phyloP scores from a whole-genome alignment of 2,888 invertebrate species.

The Phaonia tiefii region DNA sequence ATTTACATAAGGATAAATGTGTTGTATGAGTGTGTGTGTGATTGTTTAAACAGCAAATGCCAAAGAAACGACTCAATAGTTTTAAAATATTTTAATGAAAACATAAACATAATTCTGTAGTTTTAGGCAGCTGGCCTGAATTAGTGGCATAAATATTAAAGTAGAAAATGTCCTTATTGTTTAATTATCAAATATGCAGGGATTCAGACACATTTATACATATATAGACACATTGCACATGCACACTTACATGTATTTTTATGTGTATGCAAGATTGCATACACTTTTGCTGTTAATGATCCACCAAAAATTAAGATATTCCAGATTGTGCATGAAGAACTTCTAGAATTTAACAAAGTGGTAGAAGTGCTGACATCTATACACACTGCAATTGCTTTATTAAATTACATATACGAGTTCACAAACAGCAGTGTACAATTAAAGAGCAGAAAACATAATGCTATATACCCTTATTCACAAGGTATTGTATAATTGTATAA shows the following conservation, averaged over 20 bases:
- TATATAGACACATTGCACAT: neutral
- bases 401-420: neutral
- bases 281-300: constrained; percentile 39
- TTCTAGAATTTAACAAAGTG: constrained; percentile 16
- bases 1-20: too few species aligned
- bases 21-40: constrained; percentile 4
- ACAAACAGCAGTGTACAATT: constrained; percentile 3
- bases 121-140: constrained; percentile 28
- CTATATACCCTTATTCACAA: too few species aligned
- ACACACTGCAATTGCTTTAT: neutral
- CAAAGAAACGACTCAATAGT: too few species aligned
- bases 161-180: constrained; percentile 44
- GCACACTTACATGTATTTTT: neutral
- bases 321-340: neutral
- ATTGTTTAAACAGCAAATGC: too few species aligned
- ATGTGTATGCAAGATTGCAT: constrained; percentile 35
- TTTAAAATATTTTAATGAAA: constrained; percentile 39
- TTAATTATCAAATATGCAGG: constrained; percentile 35
- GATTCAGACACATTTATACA: constrained; percentile 5
- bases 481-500: too few species aligned
- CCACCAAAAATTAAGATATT: neutral
- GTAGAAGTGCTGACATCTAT: neutral
- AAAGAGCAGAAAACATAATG: constrained; percentile 22
- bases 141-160: constrained; percentile 45
- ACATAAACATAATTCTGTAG: constrained; percentile 30